Evolutionary conservation across 2,888 invertebrate species (phyloP).

Genomic region (Caenorhabditis sulstoni): DNA sequence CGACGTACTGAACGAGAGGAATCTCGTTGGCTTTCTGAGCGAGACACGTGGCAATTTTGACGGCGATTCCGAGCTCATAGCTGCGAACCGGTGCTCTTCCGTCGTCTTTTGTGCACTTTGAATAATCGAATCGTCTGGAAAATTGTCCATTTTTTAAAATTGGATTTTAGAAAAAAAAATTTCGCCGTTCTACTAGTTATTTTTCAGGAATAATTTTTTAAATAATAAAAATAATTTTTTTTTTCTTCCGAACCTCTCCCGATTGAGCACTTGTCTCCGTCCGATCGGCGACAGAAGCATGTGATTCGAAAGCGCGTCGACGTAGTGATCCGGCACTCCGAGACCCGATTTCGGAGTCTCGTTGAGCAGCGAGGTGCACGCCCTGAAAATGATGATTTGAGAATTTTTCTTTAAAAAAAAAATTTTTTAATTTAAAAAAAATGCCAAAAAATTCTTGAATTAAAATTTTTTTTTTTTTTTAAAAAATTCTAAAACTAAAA

Average conservation of each 20-base stretch:
- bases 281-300: constrained; percentile 62
- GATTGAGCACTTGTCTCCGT: constrained; percentile 58
- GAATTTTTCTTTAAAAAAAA: no score
- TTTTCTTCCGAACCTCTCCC: constrained; percentile 34
- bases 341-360: constrained; percentile 63
- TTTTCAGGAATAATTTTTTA: no score
- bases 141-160: no score
- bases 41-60: constrained; percentile 21
- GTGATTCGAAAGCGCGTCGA: constrained; percentile 57
- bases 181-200: not conserved
- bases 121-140: constrained; percentile 52
- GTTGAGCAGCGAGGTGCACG: constrained; percentile 23
- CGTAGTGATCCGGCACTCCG: constrained; percentile 61
- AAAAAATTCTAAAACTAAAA: no score
- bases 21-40: constrained; percentile 34
- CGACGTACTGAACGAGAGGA: constrained; percentile 11
- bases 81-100: constrained; percentile 18
- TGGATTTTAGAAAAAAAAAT: not conserved
- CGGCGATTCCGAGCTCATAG: constrained; percentile 26
- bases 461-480: not conserved
- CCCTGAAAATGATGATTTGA: not conserved
- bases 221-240: not conserved
- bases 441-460: no score
- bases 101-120: constrained; percentile 37
- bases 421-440: no score